Evolutionary conservation across 2,113 vertebrate genomes (phyloP).

Genomic region (Tricholaema leucomelas): DNA sequence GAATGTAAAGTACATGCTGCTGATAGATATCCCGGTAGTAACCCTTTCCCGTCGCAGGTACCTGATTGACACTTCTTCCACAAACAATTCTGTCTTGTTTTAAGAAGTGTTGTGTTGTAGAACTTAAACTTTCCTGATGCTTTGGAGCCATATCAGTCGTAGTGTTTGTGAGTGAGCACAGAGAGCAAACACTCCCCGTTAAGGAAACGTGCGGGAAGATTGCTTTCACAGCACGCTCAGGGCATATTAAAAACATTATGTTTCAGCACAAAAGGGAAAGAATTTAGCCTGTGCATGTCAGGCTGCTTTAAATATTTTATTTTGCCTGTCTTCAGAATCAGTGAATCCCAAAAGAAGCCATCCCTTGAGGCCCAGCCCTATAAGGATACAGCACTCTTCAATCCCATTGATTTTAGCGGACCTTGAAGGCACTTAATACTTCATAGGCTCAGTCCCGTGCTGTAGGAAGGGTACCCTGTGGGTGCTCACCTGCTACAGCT

Average conservation of each 20-base stretch:
- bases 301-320: slow-evolving; percentile 69
- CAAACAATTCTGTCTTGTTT: not conserved
- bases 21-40: slow-evolving; percentile 8
- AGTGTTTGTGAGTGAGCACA: slow-evolving; percentile 8
- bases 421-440: slow-evolving; percentile 60
- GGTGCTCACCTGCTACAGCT: not conserved
- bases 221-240: slow-evolving; percentile 59
- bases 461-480: not conserved
- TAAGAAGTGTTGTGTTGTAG: not conserved
- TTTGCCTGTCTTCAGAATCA: slow-evolving; percentile 60
- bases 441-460: not conserved
- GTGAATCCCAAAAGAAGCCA: slow-evolving; percentile 43
- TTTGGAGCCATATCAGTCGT: not conserved
- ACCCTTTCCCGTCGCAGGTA: not conserved
- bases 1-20: not conserved
- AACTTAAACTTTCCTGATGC: slow-evolving; percentile 3
- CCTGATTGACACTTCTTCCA: not conserved
- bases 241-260: slow-evolving; percentile 58
- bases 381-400: slow-evolving; percentile 45
- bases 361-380: slow-evolving; percentile 46
- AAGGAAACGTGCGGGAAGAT: slow-evolving; percentile 22
- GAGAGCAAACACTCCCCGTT: slow-evolving; percentile 7
- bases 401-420: slow-evolving; percentile 58
- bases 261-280: slow-evolving; percentile 67
- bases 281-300: slow-evolving; percentile 43